A percentile compares a stretch with the other conserved stretches of the same genome.
phyloP scores from a whole-genome alignment of 2,113 vertebrate genomes.

The Actenoides hombroni region DNA sequence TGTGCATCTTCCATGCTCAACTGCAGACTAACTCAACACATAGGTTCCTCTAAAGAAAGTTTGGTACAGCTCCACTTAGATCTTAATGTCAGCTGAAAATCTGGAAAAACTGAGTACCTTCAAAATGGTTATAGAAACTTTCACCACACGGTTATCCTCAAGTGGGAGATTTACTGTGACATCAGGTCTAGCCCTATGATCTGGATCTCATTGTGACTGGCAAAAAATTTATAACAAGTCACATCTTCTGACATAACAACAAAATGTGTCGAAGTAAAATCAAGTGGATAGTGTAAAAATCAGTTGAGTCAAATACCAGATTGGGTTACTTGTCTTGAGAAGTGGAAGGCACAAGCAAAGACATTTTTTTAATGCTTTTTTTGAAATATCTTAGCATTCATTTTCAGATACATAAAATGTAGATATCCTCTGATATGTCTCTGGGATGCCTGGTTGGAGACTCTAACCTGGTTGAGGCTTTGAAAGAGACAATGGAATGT shows the following conservation, averaged over 20 bases:
- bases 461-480: not conserved
- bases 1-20: not conserved
- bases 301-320: not conserved
- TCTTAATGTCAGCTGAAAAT: not conserved
- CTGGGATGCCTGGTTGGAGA: not conserved
- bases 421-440: not conserved
- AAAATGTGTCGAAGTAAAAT: not conserved
- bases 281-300: not conserved
- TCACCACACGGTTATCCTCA: not conserved
- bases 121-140: not conserved
- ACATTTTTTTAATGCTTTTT: not conserved
- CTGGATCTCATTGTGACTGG: not conserved
- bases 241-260: not conserved
- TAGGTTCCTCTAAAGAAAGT: not conserved
- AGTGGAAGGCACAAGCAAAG: not conserved
- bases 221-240: not conserved
- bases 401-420: not conserved
- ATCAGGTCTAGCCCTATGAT: not conserved
- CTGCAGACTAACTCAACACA: not conserved
- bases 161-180: not conserved
- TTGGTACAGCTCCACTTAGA: not conserved
- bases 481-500: not conserved
- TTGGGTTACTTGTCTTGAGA: not conserved
- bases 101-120: not conserved
- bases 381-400: not conserved